Evolutionary conservation across 2,888 invertebrate species (phyloP).

Genomic region (Liodrosophila aerea): DNA sequence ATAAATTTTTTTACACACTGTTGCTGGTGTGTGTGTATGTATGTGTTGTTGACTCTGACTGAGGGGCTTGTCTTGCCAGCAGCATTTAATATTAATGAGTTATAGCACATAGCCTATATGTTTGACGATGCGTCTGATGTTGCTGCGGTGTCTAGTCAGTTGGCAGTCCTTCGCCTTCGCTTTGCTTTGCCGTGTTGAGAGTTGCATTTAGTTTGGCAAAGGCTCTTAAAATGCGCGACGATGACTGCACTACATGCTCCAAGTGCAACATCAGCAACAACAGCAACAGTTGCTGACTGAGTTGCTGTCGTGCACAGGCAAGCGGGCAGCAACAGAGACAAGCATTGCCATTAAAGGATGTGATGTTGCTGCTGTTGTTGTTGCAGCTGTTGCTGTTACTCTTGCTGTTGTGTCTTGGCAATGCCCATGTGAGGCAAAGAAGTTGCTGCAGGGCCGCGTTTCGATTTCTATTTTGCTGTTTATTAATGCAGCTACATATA

Average conservation of each 20-base stretch:
- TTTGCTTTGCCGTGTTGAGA: conserved; percentile 68
- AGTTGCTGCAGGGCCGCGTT: conserved; percentile 39
- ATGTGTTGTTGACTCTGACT: conserved; percentile 34
- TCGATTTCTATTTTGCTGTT: conserved; percentile 75
- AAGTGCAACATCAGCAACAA: conserved; percentile 60
- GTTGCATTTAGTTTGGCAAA: conserved; percentile 69
- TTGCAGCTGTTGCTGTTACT: conserved; percentile 25
- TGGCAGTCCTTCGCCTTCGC: conserved; percentile 59
- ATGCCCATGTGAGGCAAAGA: conserved; percentile 49
- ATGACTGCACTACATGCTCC: conserved; percentile 73
- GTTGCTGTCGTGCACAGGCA: conserved; percentile 53
- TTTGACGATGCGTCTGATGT: conserved; percentile 71
- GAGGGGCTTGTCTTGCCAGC: conserved; percentile 74
- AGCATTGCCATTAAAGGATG: conserved; percentile 70
- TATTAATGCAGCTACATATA: conserved; percentile 64
- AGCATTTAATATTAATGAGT: conserved; percentile 79
- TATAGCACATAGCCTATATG: conserved; percentile 77
- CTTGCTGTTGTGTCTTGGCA: conserved; percentile 49
- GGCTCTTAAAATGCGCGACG: conserved; percentile 71
- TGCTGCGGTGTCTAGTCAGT: conserved; percentile 64
- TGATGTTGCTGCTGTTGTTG: conserved; percentile 29
- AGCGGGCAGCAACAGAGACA: conserved; percentile 35
- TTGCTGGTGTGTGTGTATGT: conserved; percentile 8
- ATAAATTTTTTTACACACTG: conserved; percentile 63
- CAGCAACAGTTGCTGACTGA: conserved; percentile 27